Percentiles rank a stretch among this genome's conserved stretches.
Evolutionary conservation across 2,888 invertebrate species (phyloP).

Genomic region (Phrixothrix hirtus): DNA sequence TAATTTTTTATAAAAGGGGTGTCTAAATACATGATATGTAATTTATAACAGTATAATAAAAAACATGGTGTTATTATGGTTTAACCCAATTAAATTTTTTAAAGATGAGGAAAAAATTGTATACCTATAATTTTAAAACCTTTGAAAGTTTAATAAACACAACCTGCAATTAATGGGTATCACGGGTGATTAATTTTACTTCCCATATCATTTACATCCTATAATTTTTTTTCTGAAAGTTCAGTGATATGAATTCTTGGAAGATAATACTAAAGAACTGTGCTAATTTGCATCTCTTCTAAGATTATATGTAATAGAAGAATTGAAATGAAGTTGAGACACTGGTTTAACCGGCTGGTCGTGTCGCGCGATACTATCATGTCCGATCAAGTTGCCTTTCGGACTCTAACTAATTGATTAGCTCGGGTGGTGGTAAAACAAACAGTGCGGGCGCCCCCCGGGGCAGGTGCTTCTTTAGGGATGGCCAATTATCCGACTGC

Average conservation of each 20-base stretch:
- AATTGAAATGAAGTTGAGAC: neutral
- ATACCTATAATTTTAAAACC: constrained; percentile 21
- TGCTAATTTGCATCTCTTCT: neutral
- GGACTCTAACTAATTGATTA: constrained; percentile 38
- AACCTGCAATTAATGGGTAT: constrained; percentile 8
- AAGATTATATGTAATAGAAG: neutral
- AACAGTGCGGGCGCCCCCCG: constrained; percentile 46
- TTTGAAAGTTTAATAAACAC: constrained; percentile 10
- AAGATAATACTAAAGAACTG: neutral
- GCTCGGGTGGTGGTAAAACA: constrained; percentile 42
- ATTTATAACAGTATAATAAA: too few species aligned
- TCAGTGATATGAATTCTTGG: constrained; percentile 5
- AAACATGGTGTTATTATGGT: too few species aligned
- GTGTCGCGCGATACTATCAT: constrained; percentile 23
- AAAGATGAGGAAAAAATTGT: too few species aligned
- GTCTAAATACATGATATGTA: too few species aligned
- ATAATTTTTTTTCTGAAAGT: constrained; percentile 5
- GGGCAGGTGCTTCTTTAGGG: constrained; percentile 48
- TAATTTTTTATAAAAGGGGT: too few species aligned
- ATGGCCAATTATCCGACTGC: constrained; percentile 50
- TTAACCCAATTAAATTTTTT: too few species aligned
- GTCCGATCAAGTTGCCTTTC: constrained; percentile 29
- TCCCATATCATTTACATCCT: constrained; percentile 12
- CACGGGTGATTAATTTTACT: constrained; percentile 10
- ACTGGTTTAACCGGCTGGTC: constrained; percentile 17